Evolutionary conservation across 2,797 vertebrate species (phyloP).

Genomic region (Melopsittacus undulatus): DNA sequence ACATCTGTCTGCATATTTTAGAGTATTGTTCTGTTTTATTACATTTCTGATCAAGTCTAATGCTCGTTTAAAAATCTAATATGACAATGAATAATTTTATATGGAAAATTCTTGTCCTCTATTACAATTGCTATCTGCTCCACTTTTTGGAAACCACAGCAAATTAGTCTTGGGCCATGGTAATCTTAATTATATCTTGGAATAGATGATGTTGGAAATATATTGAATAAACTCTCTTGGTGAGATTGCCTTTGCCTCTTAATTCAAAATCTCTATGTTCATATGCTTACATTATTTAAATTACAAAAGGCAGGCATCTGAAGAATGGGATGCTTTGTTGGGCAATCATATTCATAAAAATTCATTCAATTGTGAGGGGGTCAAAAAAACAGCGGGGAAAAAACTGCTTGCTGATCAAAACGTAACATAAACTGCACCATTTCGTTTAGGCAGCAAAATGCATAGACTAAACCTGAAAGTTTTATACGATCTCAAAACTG

Average conservation of each 20-base stretch:
- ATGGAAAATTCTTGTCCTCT: slow-evolving; percentile 24
- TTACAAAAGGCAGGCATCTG: slow-evolving; percentile 62
- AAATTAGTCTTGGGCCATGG: slow-evolving; percentile 37
- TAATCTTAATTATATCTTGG: slow-evolving; percentile 70
- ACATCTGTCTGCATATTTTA: slow-evolving; percentile 24
- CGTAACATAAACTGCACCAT: not conserved
- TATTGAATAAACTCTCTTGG: slow-evolving; percentile 56
- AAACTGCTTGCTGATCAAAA: slow-evolving; percentile 10
- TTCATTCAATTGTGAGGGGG: not conserved
- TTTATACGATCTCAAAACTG: not conserved
- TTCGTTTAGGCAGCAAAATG: not conserved
- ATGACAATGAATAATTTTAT: slow-evolving; percentile 48
- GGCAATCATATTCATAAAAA: slow-evolving; percentile 44
- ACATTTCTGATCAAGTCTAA: slow-evolving; percentile 57
- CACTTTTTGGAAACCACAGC: slow-evolving; percentile 41
- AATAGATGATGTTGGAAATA: slow-evolving; percentile 53
- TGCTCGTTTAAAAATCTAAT: slow-evolving; percentile 47
- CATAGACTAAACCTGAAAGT: not conserved
- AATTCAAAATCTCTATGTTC: slow-evolving; percentile 53
- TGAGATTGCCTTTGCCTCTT: slow-evolving; percentile 54
- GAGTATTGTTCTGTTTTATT: slow-evolving; percentile 38
- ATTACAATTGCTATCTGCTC: slow-evolving; percentile 45
- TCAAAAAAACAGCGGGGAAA: not conserved
- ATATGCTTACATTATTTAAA: slow-evolving; percentile 59
- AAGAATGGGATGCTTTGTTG: slow-evolving; percentile 43